phyloP scores from a whole-genome alignment of 1,140 invertebrate genomes.

The Bombus sylvicola region DNA sequence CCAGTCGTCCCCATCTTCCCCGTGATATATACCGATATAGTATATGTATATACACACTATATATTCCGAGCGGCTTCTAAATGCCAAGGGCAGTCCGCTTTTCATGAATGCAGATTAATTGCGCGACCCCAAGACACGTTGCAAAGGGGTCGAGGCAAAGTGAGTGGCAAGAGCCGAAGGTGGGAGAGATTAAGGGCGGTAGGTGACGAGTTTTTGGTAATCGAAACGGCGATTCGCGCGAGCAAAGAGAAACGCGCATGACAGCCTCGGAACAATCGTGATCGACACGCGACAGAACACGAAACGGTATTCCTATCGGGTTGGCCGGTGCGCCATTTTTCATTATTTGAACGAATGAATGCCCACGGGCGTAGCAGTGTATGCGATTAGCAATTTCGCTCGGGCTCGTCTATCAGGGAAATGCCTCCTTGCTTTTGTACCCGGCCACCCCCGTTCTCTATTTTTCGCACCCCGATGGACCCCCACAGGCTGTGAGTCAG shows the following conservation, averaged over 20 bases:
- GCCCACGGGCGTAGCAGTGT: slow-evolving; percentile 8
- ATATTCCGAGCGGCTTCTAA: background rate
- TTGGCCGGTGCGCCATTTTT: slow-evolving; percentile 2
- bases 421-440: slow-evolving; percentile 32
- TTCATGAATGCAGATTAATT: slow-evolving; percentile 24
- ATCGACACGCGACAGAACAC: background rate
- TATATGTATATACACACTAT: background rate
- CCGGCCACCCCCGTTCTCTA: slow-evolving; percentile 34
- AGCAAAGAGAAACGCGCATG: background rate
- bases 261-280: background rate
- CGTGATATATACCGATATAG: background rate
- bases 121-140: background rate
- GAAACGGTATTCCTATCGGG: background rate
- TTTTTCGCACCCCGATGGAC: slow-evolving; percentile 57
- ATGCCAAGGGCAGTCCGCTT: background rate
- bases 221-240: background rate
- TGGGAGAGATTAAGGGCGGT: background rate
- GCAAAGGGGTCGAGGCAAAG: background rate
- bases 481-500: slow-evolving; percentile 56
- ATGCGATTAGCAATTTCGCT: slow-evolving; percentile 45
- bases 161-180: background rate
- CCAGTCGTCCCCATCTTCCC: background rate
- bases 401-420: slow-evolving; percentile 13
- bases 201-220: background rate
- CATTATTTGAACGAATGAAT: slow-evolving; percentile 4